These are phyloP conservation scores for Noctua fimbriata DNA, from an alignment of 2,888 invertebrate genomes.

Conservation along the genomic window DNA sequence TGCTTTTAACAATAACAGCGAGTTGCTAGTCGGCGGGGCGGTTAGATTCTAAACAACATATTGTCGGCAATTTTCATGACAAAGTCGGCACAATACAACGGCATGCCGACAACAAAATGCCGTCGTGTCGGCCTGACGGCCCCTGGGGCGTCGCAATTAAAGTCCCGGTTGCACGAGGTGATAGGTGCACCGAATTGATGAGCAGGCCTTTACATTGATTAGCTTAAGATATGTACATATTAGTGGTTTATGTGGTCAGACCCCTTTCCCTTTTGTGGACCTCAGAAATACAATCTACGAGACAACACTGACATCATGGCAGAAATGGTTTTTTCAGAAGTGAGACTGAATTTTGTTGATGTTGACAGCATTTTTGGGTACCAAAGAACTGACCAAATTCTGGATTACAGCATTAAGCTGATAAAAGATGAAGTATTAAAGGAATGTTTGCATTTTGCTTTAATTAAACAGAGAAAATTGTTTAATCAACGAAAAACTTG, in stretches of 20 bases:
- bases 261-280: constrained; percentile 8
- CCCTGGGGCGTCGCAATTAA: constrained; percentile 87
- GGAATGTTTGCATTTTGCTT: neutral
- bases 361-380: neutral
- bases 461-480: neutral
- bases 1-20: constrained; percentile 64
- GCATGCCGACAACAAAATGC: constrained; percentile 81
- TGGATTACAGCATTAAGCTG: too few relatives aligned
- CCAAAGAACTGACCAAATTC: neutral
- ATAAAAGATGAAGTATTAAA: neutral
- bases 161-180: constrained; percentile 80
- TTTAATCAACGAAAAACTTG: neutral
- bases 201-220: constrained; percentile 69
- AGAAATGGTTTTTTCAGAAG: neutral
- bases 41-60: constrained; percentile 74
- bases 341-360: neutral
- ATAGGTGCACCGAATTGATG: constrained; percentile 78
- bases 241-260: constrained; percentile 22
- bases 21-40: constrained; percentile 73
- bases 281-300: neutral
- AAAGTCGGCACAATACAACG: constrained; percentile 78
- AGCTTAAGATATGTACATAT: constrained; percentile 59
- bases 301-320: neutral
- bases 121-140: constrained; percentile 83
- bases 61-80: constrained; percentile 81